These are phyloP conservation scores for Ceyx melanurus DNA, from an alignment of 2,113 vertebrate genomes.

Conservation along the genomic window DNA sequence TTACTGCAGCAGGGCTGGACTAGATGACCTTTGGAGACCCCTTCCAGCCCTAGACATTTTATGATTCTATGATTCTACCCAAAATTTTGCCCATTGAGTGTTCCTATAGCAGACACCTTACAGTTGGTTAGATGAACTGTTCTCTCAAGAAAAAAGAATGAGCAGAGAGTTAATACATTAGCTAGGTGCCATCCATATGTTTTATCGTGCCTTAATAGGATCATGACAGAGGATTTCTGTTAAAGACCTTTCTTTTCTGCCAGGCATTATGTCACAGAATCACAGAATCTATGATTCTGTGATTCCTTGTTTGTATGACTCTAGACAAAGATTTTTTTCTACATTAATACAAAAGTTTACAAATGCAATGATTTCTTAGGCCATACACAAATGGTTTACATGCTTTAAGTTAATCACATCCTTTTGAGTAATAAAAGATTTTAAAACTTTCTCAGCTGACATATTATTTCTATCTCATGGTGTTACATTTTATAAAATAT, in stretches of 20 bases:
- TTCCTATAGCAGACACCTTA: neutral
- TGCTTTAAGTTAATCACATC: neutral
- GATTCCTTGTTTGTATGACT: neutral
- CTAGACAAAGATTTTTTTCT: neutral
- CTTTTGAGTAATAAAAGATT: neutral
- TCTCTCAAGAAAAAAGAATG: neutral
- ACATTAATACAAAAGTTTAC: neutral
- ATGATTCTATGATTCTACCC: neutral
- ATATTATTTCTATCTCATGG: neutral
- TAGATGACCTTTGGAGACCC: no score
- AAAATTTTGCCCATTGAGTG: fast-evolving
- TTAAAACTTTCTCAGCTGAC: neutral
- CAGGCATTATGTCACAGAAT: neutral
- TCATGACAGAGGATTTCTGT: neutral
- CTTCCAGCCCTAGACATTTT: no score
- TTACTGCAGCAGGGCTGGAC: no score
- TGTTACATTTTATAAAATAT: neutral
- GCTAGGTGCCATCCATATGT: neutral
- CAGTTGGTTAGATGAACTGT: neutral
- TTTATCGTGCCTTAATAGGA: neutral
- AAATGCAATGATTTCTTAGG: neutral
- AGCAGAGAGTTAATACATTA: neutral
- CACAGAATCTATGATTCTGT: no score
- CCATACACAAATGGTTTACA: neutral
- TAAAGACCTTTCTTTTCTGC: fast-evolving